Conservation (phyloP, 2,888 invertebrate genomes). For the Drosophila anomalata region DNA sequence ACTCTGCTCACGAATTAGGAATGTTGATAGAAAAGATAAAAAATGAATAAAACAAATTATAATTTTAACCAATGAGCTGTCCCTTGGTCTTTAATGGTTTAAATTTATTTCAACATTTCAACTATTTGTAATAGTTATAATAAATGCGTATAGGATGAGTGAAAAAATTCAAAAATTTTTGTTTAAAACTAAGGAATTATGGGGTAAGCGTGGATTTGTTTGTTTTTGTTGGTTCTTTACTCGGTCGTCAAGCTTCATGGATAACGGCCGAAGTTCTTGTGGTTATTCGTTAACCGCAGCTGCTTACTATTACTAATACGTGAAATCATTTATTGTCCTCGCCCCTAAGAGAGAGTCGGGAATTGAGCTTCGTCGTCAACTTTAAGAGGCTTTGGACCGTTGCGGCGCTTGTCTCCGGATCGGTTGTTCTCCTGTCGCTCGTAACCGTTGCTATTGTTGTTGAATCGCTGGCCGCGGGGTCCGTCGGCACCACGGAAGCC, state of each 20-base stretch:
- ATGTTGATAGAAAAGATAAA: constrained; percentile 22
- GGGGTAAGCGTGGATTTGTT: constrained; percentile 40
- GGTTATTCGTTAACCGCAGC: constrained; percentile 36
- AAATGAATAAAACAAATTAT: constrained; percentile 2
- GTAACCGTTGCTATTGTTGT: constrained; percentile 59
- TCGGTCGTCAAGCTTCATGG: constrained; percentile 46
- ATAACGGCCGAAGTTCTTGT: constrained; percentile 30
- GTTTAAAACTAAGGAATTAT: constrained; percentile 49
- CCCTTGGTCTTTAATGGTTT: constrained; percentile 36
- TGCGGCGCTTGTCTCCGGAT: constrained; percentile 64
- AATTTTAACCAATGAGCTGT: constrained; percentile 21
- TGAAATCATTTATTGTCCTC: constrained; percentile 31
- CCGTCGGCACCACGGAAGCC: constrained; percentile 4
- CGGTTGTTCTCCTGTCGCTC: constrained; percentile 69
- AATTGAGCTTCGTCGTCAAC: constrained; percentile 98
- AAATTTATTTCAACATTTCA: constrained; percentile 58
- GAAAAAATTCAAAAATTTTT: constrained; percentile 52
- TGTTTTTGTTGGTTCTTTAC: constrained; percentile 36
- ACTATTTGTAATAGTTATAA: constrained; percentile 72
- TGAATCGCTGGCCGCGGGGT: constrained; percentile 28
- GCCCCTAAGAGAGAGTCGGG: constrained; percentile 92
- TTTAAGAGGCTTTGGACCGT: constrained; percentile 88
- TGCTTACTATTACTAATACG: constrained; percentile 42
- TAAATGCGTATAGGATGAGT: constrained; percentile 49
- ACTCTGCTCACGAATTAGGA: constrained; percentile 20